Evolutionary conservation across 2,888 invertebrate genomes (phyloP).

Genomic region (Drosophila emarginata): DNA sequence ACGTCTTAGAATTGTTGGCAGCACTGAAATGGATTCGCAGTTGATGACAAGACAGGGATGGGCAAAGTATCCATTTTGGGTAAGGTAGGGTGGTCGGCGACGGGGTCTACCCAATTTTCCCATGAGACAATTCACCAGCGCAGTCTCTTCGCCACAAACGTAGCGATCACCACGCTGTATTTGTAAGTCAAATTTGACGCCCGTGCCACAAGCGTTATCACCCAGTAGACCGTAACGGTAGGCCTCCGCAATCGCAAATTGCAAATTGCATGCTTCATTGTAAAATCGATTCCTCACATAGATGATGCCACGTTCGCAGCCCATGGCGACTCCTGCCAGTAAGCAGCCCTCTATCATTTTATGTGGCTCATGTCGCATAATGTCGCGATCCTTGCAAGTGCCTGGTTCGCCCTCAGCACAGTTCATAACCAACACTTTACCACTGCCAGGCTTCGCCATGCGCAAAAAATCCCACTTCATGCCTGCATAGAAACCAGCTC

Average conservation of each 20-base stretch:
- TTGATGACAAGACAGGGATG: conserved; percentile 99
- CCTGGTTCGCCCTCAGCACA: conserved; percentile 97
- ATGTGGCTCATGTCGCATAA: conserved; percentile 99
- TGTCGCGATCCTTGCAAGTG: conserved; percentile 99
- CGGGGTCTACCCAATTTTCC: conserved; percentile 98
- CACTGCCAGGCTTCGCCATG: conserved; percentile 82
- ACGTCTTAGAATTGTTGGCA: conserved; percentile 96
- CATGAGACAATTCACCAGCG: conserved; percentile 98
- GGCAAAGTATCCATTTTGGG: conserved; percentile 97
- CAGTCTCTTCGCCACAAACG: conserved; percentile 99
- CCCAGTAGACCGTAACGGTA: conserved; percentile 97
- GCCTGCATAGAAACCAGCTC: conserved; percentile 98
- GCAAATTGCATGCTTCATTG: conserved; percentile 98
- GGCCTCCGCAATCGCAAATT: conserved; percentile 97
- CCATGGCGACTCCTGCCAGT: conserved; percentile 96
- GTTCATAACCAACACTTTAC: conserved; percentile 96
- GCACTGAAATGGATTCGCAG: conserved; percentile 97
- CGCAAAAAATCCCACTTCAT: conserved; percentile 86
- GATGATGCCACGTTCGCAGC: conserved; percentile 97
- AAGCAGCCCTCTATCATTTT: conserved; percentile 96
- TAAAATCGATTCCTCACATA: conserved; percentile 99
- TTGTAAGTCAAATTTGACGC: conserved; percentile 97
- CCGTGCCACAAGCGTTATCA: conserved; percentile 95
- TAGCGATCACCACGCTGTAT: conserved; percentile 98
- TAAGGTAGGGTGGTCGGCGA: conserved; percentile 99